Evolutionary conservation across 37 sponge, comb jelly and placozoan genomes (phyloP), one percentile per base, ranked within the genome.

Genomic region (Eunapius fragilis): DNA sequence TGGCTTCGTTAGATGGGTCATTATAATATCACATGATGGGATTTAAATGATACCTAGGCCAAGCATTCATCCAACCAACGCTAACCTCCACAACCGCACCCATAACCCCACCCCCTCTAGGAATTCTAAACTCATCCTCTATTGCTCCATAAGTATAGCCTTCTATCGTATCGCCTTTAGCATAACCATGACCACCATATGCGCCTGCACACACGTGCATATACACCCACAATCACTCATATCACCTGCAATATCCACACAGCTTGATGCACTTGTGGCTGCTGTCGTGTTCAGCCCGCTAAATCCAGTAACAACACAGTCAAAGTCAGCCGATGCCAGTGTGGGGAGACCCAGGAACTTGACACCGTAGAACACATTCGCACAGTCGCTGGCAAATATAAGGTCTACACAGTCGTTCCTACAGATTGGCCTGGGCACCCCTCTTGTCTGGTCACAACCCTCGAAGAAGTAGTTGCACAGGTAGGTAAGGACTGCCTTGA

Each of bases 381-480:
- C 19, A 24, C 87, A 87, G 31, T 67, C 74, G 5, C 68, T 38
- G 7, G 24, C 30, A 13, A 31, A 5, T 0, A 87, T 41, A 27
- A 27, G 79, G 5, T 30, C 28, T 30, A 34, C 32, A 38, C 87
- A 87, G 25, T 69, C 73, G 3, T 31, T 68, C 10, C 49, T 24
- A 37, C 87, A 87, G 6, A 87, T 80, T 19, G 81, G 81, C 67
- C 35, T 67, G 25, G 80, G 74, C 36, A 25, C 14, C 25, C 73
- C 67, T 13, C 34, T 80, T 5, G 13, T 0, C 2, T 27, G 50
- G 69, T 80, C 45, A 45, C 87, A 87, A 0, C 74, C 75, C 25
- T 72, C 69, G 77, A 80, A 87, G 38, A 72, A 68, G 32, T 87
- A 87, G 74, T 80, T 80, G 67, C 87, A 87, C 22, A 74, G 30